These are phyloP conservation scores for Thymelicus lineola DNA, from an alignment of 2,888 invertebrate species.

Conservation along the genomic window DNA sequence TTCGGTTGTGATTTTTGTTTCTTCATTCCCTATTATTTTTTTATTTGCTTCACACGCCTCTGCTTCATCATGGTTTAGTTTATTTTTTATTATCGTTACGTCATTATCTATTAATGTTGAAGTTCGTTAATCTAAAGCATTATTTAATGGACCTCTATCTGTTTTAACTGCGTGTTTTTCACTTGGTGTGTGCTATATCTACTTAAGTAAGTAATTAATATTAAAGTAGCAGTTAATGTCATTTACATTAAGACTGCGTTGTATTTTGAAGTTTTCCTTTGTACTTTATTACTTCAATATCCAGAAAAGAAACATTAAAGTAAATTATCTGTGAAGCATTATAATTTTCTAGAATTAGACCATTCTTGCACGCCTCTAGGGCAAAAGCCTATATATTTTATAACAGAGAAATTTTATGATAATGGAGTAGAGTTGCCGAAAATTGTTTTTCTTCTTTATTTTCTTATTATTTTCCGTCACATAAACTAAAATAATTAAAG, in stretches of 20 bases:
- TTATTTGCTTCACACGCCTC: background rate
- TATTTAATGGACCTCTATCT: conserved; percentile 5
- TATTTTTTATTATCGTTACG: background rate
- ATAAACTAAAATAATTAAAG: no score
- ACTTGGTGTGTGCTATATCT: conserved; percentile 6
- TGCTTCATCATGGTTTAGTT: background rate
- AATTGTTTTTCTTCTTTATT: conserved; percentile 44
- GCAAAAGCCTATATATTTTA: conserved; percentile 50
- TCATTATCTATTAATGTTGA: conserved; percentile 4
- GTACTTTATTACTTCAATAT: conserved; percentile 10
- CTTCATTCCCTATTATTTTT: background rate
- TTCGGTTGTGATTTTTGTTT: conserved; percentile 34
- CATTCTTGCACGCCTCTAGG: conserved; percentile 60
- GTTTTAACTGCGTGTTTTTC: background rate
- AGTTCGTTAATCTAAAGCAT: background rate
- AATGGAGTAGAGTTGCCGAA: conserved; percentile 49
- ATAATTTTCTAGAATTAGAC: conserved; percentile 61
- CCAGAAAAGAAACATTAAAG: conserved; percentile 19
- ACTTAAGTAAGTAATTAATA: conserved; percentile 29
- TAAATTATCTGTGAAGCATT: conserved; percentile 25
- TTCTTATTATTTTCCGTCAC: background rate
- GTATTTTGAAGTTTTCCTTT: conserved; percentile 15
- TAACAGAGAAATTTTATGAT: conserved; percentile 64
- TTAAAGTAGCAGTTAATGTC: background rate
- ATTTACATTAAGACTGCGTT: conserved; percentile 9